Percentiles rank a stretch among this genome's conserved stretches.
phyloP scores from a whole-genome alignment of 2,113 vertebrate species.

The Psophia crepitans region DNA sequence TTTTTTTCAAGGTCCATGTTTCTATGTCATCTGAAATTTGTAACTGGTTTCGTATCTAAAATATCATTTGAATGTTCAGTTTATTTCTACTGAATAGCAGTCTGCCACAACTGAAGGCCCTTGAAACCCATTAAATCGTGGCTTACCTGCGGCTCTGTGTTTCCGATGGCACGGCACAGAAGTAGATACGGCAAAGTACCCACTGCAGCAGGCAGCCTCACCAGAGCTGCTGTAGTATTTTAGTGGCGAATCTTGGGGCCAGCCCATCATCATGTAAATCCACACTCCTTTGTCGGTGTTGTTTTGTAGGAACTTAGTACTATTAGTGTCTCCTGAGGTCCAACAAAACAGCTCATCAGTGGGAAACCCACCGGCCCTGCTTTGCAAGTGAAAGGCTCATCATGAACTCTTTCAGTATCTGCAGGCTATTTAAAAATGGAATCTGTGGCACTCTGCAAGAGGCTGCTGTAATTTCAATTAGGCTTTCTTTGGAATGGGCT shows the following conservation, averaged over 20 bases:
- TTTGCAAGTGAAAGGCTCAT: conserved; percentile 51
- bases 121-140: not conserved
- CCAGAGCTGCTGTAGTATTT: not conserved
- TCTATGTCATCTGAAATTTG: not conserved
- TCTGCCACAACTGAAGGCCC: not conserved
- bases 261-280: conserved; percentile 4
- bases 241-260: not conserved
- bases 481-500: conserved; percentile 35
- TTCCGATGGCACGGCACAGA: not conserved
- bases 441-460: conserved; percentile 41
- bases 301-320: conserved; percentile 14
- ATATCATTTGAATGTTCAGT: not conserved
- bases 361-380: not conserved
- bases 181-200: not conserved
- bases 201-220: not conserved
- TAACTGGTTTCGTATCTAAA: not conserved
- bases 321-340: not conserved
- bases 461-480: conserved; percentile 47
- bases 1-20: not conserved
- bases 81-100: not conserved
- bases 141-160: not conserved
- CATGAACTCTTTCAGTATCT: conserved; percentile 31
- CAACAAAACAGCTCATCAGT: conserved; percentile 35
- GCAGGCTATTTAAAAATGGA: conserved; percentile 33
- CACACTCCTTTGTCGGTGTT: not conserved